Base-by-base conservation (phyloP, 2,888 invertebrate genomes). In the Philopedon plagiatum region DNA sequence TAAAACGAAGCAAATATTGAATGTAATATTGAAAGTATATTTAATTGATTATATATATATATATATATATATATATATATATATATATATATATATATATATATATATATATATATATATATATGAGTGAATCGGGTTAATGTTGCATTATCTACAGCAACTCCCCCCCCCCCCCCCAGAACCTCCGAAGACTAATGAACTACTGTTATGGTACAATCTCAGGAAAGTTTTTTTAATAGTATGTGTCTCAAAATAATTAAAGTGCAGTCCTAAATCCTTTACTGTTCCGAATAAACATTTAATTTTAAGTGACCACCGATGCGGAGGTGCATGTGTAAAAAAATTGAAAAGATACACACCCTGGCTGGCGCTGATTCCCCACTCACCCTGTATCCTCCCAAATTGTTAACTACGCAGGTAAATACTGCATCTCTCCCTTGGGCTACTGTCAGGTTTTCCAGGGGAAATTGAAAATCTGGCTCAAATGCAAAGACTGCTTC, bases 361-460 rank as follows among this genome's bases (percentile, higher is more conserved):
- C 93, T 92, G 89, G 92, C 92, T 86, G 91, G 91, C 89, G 91
- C 89, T 89, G 91, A 89, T 88, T 93, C 93, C 89, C 93, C 93
- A 94, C 94, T 95, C 94, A 96, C 96, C 93, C 93, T 92, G 89
- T 93, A 90, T 80, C 90, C 89, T 80, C 90, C 90, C 85, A 94
- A 90, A 89, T 94, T 93, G 88, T 93, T 93, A 83, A 94, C 94
- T 83, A 93, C 92, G 85, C 94, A 94, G 79, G 93, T 93, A 87
- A 94, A 93, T 85, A 92, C 92, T 80, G 94, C 94, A 87, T 94
- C 94, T 80, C 93, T 88, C 76, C 94, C 94, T 86, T 93, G 93
- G 76, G 93, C 90, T 81, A 94, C 92, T 77, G 94, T 94, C 86
- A 94, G 90, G 89, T 94, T 94, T 88, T 93, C 92, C 88, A 94